A percentile compares a stretch with the other conserved stretches of the same genome.
phyloP scores from a whole-genome alignment of 2,113 vertebrate species.

The Craseonycteris thonglongyai region DNA sequence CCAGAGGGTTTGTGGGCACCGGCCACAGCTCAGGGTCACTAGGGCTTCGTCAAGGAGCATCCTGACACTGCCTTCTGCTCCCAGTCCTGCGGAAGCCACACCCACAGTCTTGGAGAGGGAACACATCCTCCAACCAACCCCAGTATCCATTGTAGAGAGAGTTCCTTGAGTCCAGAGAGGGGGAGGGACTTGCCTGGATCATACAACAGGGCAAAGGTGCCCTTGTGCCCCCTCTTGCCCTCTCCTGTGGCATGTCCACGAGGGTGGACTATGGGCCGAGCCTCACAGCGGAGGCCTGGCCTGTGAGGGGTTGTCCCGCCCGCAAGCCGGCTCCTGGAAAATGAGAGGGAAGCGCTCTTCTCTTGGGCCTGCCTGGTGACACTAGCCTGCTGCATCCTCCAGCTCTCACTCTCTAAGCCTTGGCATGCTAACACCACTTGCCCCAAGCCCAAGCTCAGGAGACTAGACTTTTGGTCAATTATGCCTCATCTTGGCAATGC shows the following conservation, averaged over 20 bases:
- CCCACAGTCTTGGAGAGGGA: neutral
- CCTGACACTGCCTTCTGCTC: neutral
- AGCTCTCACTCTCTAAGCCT: neutral
- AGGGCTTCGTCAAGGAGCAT: accelerated
- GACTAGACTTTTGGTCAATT: neutral
- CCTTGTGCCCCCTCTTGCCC: neutral
- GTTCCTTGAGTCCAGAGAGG: neutral
- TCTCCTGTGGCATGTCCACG: neutral
- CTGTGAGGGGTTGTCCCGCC: neutral
- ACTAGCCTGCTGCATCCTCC: neutral
- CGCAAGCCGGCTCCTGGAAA: neutral
- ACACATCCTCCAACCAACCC: neutral
- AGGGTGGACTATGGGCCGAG: neutral
- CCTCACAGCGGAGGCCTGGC: neutral
- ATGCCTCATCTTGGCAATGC: neutral
- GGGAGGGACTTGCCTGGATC: neutral
- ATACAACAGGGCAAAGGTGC: neutral
- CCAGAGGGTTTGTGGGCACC: accelerated
- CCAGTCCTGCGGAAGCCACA: neutral
- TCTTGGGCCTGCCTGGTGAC: neutral
- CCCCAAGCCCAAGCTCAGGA: neutral
- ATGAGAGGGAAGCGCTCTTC: neutral
- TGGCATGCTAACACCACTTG: neutral
- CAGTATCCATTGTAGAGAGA: neutral
- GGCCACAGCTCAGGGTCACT: neutral